A percentile compares a stretch with the other conserved stretches of the same genome.
Evolutionary conservation across 2,888 invertebrate genomes (phyloP).

Genomic region (Cartodere bifasciata): DNA sequence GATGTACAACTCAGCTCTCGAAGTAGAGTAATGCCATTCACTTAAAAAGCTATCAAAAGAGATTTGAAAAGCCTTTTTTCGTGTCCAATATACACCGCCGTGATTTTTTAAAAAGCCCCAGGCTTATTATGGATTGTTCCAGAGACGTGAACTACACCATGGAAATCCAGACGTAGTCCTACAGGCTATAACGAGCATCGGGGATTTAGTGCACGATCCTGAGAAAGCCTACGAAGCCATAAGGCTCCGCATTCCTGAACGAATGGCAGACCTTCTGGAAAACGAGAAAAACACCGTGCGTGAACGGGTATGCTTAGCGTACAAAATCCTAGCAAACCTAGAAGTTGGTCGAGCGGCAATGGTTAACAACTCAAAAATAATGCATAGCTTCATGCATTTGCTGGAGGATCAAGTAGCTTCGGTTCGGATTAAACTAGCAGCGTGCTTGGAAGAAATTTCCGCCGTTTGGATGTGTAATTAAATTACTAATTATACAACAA

Average conservation of each 20-base stretch:
- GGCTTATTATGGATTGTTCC: no score
- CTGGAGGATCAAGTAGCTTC: slow-evolving; percentile 27
- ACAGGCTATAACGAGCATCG: slow-evolving; percentile 34
- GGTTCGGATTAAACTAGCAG: slow-evolving; percentile 32
- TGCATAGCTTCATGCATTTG: slow-evolving; percentile 27
- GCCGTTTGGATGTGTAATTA: slow-evolving; percentile 27
- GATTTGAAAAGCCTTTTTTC: no score
- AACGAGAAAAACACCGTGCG: no score
- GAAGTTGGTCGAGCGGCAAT: slow-evolving; percentile 32
- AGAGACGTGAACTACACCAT: slow-evolving; percentile 33
- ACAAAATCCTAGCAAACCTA: slow-evolving; percentile 30
- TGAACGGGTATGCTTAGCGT: slow-evolving; percentile 31
- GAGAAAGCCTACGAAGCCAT: slow-evolving; percentile 35
- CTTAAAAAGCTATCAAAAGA: no score
- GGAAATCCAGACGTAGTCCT: slow-evolving; percentile 26
- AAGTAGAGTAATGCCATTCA: no score
- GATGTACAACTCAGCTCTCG: no score
- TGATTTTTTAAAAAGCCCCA: no score
- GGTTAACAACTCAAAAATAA: slow-evolving; percentile 25
- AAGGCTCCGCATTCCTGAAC: slow-evolving; percentile 30
- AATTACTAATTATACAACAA: neutral
- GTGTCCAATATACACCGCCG: no score
- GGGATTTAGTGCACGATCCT: slow-evolving; percentile 35
- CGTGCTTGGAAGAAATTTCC: slow-evolving; percentile 31
- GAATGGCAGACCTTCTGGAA: no score